Evolutionary conservation across 2,888 invertebrate species (phyloP), one percentile per base, ranked within the genome.

Genomic region (Spodoptera picta): DNA sequence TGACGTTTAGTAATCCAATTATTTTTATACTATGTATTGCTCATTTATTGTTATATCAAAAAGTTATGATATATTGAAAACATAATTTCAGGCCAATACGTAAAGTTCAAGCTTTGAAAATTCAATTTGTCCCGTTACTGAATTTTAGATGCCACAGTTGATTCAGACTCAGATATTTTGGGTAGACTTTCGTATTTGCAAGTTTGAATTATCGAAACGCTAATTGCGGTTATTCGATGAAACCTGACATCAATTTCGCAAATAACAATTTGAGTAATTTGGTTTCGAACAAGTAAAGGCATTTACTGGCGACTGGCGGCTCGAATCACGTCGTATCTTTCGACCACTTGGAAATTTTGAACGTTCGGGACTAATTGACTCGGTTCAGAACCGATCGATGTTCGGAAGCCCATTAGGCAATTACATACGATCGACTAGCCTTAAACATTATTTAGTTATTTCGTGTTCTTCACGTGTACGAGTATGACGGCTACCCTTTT

Each of bases 181-280:
- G 65, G 43, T 60, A 72, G 63, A 66, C 72, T 65, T 75, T 73
- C 68, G 63, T 75, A 80, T 84, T 82, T 80, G 80, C 82, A 77
- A 82, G 78, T 83, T 81, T 78, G 77, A 83, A 84, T 82, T 80
- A 79, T 65, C 66, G 71, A 62, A 79, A 77, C 69, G 76, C 79
- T 82, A 81, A 83, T 83, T 82, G 80, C 76, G 82, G 81, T 80
- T 83, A 84, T 83, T 78, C 71, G 75, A 80, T 70, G 79, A 80
- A 86, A 84, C 75, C 81, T 82, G 80, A 83, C 84, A 83, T 83
- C 80, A 80, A 86, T 85, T 85, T 83, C 63, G 73, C 80, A 83
- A 87, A 85, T 87, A 85, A 84, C 82, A 84, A 86, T 87, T 87
- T 83, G 73, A 80, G 80, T 84, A 82, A 86, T 83, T 87, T 83